A percentile compares a stretch with the other conserved stretches of the same genome.
Evolutionary conservation across 2,888 invertebrate species (phyloP).

Genomic region (Anticlea derivata): DNA sequence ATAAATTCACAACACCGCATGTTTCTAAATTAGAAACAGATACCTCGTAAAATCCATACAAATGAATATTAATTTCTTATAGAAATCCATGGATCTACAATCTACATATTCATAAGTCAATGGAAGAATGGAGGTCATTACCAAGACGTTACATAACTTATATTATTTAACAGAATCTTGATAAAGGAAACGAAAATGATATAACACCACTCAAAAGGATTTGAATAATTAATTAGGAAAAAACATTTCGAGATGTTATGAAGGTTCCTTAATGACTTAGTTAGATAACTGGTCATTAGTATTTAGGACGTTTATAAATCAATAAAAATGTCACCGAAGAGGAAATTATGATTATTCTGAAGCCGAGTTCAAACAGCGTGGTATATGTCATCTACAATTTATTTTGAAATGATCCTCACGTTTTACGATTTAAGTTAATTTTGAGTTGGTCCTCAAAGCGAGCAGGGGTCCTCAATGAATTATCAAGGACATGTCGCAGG

Average conservation of each 20-base stretch:
- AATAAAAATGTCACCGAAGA: neutral
- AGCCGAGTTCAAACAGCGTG: no score
- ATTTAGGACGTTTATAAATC: neutral
- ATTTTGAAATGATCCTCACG: no score
- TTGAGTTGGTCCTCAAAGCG: no score
- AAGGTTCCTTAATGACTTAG: neutral
- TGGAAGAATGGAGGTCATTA: constrained; percentile 23
- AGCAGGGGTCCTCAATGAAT: no score
- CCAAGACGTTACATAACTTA: constrained; percentile 2
- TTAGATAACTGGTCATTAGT: neutral
- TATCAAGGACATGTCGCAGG: no score
- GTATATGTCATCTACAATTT: no score
- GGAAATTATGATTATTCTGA: no score
- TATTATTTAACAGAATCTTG: constrained; percentile 10
- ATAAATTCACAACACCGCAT: no score
- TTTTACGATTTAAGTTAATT: no score
- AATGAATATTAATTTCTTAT: constrained; percentile 11
- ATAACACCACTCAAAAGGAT: constrained; percentile 17
- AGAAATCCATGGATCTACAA: constrained; percentile 18
- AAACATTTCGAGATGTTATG: neutral
- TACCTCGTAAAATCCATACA: no score
- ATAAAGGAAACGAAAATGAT: constrained; percentile 8
- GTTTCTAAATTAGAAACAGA: no score
- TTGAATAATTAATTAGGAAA: constrained; percentile 13
- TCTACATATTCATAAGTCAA: constrained; percentile 11